Conservation (phyloP, 1,140 invertebrate genomes). For the Aricia agestis region DNA sequence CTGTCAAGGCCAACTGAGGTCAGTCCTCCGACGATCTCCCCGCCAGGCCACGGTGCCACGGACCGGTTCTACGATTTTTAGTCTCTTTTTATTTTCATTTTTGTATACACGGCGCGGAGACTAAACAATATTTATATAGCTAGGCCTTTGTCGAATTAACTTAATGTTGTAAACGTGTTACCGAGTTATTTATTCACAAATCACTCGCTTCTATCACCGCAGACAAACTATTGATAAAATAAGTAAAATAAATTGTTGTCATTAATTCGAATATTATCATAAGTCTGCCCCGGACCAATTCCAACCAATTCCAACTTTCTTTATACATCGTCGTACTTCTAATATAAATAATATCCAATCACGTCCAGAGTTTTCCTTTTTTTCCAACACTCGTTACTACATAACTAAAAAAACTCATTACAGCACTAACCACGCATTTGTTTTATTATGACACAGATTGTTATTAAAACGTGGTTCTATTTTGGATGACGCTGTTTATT, state of each 20-base stretch:
- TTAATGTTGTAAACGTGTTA: constrained; percentile 33
- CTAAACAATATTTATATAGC: constrained; percentile 74
- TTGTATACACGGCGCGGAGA: constrained; percentile 74
- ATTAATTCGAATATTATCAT: neutral
- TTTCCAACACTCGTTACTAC: neutral
- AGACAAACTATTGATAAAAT: neutral
- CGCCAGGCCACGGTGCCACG: constrained; percentile 64
- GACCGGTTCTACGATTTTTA: constrained; percentile 76
- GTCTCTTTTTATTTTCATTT: constrained; percentile 75
- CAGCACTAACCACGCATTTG: neutral
- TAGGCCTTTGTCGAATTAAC: constrained; percentile 64
- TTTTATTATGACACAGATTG: constrained; percentile 30
- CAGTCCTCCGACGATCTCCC: constrained; percentile 71
- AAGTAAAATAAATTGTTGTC: neutral
- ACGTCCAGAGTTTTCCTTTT: too few species aligned
- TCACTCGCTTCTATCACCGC: neutral
- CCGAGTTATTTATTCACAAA: constrained; percentile 6
- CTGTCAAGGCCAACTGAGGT: constrained; percentile 74
- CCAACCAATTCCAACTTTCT: too few species aligned
- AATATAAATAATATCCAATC: too few species aligned
- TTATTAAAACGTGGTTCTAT: constrained; percentile 50
- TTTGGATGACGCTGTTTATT: constrained; percentile 66
- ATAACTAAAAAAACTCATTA: neutral
- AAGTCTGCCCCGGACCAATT: neutral
- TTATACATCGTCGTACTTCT: too few species aligned